Base-by-base conservation (phyloP, 1,140 invertebrate species). In the Aleiodes sp. region DNA sequence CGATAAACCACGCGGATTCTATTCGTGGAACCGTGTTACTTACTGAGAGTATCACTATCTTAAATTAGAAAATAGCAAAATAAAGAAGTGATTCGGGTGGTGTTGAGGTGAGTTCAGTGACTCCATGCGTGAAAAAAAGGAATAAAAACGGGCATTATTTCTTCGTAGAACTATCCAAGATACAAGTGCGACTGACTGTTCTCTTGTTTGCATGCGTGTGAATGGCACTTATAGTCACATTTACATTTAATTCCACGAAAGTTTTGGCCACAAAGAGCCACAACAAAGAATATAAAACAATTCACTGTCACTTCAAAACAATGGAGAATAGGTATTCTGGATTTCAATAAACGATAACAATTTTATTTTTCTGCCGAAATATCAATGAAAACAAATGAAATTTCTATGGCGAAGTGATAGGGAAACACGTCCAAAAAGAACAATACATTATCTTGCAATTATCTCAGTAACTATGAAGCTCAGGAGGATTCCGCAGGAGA, bases 171-270 rank as follows among this genome's bases (percentile, higher is more conserved):
- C 3, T 21, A 9, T 52, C 26, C 46, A 12, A 52, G 21, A 52
- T 21, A 52, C 46, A 52, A 52, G 46, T 52, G 46, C 46, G 19
- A 52, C n/a, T n/a, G n/a, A 52, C 46, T 52, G 26, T 24, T 52
- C 19, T 21, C 16, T 52, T 52, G 19, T n/a, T n/a, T n/a, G n/a
- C n/a, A n/a, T 26, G 46, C 46, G 19, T 52, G 21, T 24, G 26
- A 52, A 52, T 24, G 46, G 46, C 21, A 21, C 46, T 52, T 9
- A 9, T 24, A 52, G 46, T 9, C n/a, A 24, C 46, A 52, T 52
- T 52, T 9, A 24, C 46, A 52, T 52, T 52, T 52, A 9, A 52
- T 52, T 52, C 46, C 16, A 16, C 8, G 46, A 52, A 52, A 26
- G 19, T 24, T 52, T 52, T 52, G 46, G 46, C 46, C 21, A 16